Conservation (phyloP, 2,888 invertebrate species). For the Oligia fasciuncula region DNA sequence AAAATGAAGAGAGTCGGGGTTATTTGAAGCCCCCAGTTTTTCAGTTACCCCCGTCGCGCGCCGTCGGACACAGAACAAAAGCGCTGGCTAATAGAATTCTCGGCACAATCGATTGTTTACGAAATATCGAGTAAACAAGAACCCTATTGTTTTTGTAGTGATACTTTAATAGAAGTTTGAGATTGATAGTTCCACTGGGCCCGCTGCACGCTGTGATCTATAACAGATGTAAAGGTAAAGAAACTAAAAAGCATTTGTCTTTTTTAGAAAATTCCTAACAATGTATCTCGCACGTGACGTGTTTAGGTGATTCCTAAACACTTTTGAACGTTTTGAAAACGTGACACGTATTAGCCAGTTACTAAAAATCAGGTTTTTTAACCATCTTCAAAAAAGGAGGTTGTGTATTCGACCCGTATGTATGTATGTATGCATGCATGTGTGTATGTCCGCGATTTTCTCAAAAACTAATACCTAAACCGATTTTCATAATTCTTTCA, state of each 20-base stretch:
- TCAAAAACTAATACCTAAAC: too few species aligned
- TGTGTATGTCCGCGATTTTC: too few species aligned
- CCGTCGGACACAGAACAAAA: conserved; percentile 44
- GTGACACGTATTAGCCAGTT: too few species aligned
- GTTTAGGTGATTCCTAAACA: too few species aligned
- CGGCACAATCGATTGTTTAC: conserved; percentile 42
- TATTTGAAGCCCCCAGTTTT: conserved; percentile 43
- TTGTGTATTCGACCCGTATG: too few species aligned
- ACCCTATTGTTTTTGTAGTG: conserved; percentile 25
- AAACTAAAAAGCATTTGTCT: not conserved
- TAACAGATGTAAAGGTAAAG: not conserved
- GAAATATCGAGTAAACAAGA: conserved; percentile 43
- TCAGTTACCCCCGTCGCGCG: conserved; percentile 32
- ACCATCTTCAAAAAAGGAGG: too few species aligned
- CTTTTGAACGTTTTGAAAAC: too few species aligned
- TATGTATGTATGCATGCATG: too few species aligned
- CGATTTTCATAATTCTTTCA: too few species aligned
- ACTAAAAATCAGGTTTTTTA: too few species aligned
- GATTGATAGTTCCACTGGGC: conserved; percentile 17
- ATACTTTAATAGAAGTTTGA: conserved; percentile 18
- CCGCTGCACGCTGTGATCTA: conserved; percentile 9
- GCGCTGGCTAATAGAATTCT: conserved; percentile 44
- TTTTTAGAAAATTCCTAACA: not conserved
- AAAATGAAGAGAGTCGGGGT: conserved; percentile 16
- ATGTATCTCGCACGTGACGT: not conserved